Conservation (phyloP, 2,888 invertebrate genomes). For the Sympetrum striolatum region DNA sequence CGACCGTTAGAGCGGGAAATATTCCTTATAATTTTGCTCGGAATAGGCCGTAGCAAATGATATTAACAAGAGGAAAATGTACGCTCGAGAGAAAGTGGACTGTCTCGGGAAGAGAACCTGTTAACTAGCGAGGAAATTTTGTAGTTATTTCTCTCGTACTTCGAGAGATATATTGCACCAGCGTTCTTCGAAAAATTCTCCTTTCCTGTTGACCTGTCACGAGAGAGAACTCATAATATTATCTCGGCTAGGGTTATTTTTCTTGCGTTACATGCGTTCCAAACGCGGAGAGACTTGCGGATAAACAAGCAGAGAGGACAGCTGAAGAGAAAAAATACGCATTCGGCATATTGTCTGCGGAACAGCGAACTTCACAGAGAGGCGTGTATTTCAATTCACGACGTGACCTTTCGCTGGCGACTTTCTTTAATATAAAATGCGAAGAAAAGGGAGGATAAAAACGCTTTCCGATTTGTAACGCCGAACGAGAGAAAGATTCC, state of each 20-base stretch:
- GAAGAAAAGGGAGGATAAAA: not conserved
- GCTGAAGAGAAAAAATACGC: not conserved
- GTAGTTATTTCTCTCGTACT: not conserved
- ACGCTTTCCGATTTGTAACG: conserved; percentile 23
- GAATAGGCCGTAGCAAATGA: too few relatives aligned
- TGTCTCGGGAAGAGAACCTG: not conserved
- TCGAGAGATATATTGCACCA: not conserved
- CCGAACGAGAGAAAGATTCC: not conserved
- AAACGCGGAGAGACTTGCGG: not conserved
- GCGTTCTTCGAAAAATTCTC: conserved; percentile 3
- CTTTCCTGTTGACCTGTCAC: not conserved
- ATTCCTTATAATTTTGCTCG: too few relatives aligned
- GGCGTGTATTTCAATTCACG: too few relatives aligned
- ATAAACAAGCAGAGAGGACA: not conserved
- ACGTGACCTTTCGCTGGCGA: not conserved
- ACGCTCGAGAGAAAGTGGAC: not conserved
- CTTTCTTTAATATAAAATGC: not conserved
- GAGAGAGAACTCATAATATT: not conserved
- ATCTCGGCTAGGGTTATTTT: not conserved
- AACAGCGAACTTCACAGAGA: not conserved
- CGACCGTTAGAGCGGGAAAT: too few relatives aligned
- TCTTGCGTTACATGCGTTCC: not conserved
- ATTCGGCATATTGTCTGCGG: conserved; percentile 1
- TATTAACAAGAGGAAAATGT: not conserved
- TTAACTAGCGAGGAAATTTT: not conserved